Conservation (phyloP, 2,113 vertebrate species). For the Leucopsar rothschildi region DNA sequence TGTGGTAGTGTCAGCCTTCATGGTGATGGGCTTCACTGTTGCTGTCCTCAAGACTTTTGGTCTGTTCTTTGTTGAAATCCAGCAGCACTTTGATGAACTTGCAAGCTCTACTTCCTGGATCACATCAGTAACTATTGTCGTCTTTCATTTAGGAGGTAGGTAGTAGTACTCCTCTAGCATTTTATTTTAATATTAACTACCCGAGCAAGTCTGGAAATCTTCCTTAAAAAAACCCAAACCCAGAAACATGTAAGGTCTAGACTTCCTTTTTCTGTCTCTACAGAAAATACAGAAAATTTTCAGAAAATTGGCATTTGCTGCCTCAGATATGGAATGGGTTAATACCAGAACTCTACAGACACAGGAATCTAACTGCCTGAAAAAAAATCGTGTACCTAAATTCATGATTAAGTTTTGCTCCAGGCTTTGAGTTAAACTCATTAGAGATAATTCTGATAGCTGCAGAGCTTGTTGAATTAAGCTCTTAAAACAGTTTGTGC, state of each 20-base stretch:
- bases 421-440: not conserved
- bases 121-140: constrained; percentile 68
- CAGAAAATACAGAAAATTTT: not conserved
- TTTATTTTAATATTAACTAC: not conserved
- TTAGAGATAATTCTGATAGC: not conserved
- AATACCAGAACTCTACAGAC: not conserved
- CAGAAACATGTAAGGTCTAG: not conserved
- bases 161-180: not conserved
- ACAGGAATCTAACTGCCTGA: not conserved
- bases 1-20: constrained; percentile 74
- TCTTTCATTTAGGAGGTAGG: constrained; percentile 78
- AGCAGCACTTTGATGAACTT: constrained; percentile 70
- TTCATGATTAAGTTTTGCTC: not conserved
- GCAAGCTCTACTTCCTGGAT: constrained; percentile 79
- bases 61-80: constrained; percentile 79
- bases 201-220: not conserved
- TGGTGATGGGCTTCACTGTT: constrained; percentile 73
- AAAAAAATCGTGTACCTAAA: not conserved
- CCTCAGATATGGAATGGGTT: not conserved
- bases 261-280: not conserved
- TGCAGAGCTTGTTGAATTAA: not conserved
- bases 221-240: not conserved
- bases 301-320: not conserved
- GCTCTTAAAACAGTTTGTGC: not conserved
- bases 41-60: constrained; percentile 76